phyloP scores from a whole-genome alignment of 64 coral and sea anemone species.

The Stichodactyla mertensii region DNA sequence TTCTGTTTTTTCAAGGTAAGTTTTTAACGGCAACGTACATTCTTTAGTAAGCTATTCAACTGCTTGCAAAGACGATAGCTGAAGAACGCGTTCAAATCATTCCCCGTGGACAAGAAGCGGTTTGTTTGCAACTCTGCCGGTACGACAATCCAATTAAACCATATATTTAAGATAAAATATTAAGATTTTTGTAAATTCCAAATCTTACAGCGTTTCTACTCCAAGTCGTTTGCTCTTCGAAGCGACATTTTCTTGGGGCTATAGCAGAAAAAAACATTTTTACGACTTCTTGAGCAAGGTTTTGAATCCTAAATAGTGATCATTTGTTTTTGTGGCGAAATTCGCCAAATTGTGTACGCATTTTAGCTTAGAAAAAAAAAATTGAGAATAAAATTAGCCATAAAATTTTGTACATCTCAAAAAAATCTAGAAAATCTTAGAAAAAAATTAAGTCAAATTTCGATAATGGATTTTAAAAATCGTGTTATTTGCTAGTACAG shows the following conservation, averaged over 20 bases:
- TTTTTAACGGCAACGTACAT: not conserved
- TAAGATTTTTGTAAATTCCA: not conserved
- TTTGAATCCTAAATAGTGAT: too few species aligned
- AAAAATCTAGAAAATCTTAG: too few species aligned
- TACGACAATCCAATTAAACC: too few species aligned
- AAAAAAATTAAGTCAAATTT: too few species aligned
- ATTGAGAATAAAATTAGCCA: too few species aligned
- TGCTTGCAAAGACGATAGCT: not conserved
- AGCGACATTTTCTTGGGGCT: not conserved
- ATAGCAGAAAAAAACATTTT: not conserved
- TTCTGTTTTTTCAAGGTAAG: not conserved
- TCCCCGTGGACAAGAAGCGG: not conserved
- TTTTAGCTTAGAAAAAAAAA: too few species aligned
- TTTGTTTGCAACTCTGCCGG: not conserved
- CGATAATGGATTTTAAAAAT: too few species aligned
- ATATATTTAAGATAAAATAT: too few species aligned
- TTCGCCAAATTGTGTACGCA: too few species aligned
- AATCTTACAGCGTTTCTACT: not conserved
- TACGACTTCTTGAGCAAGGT: too few species aligned
- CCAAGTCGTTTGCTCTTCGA: not conserved
- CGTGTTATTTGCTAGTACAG: not conserved
- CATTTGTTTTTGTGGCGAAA: too few species aligned
- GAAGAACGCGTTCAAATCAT: not conserved
- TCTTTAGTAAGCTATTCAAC: not conserved
- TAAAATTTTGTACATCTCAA: too few species aligned